Evolutionary conservation across 2,113 vertebrate genomes (phyloP), one percentile per base, ranked within the genome.

Genomic region (Cavia aperea): DNA sequence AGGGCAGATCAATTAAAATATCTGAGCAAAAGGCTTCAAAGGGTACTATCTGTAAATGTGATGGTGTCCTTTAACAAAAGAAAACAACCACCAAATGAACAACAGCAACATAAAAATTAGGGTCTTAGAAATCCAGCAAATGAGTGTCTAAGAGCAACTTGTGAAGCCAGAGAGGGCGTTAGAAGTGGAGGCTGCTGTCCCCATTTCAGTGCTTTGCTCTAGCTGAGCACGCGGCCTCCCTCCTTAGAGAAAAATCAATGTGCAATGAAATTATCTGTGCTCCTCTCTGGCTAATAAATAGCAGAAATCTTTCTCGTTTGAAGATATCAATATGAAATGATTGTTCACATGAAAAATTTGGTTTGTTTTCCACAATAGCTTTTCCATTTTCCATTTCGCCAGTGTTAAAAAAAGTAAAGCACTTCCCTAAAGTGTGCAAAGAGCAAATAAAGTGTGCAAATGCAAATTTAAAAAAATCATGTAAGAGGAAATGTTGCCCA

Each of bases 211-310:
- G 26, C 68, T 86, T 49, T 51, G 73, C 72, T 89, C 87, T 87
- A 87, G 78, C 93, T 89, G 85, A 89, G 66, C 91, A 62, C 86
- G 95, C 54, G 90, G 63, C 81, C 91, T 82, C 65, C 60, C 91
- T 93, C 63, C 39, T 79, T 33, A 60, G 89, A 94, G 73, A 91
- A 95, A 95, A 95, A 93, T 94, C 39, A 0, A 90, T 94, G 88
- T 15, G 12, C 66, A 88, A 73, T 91, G 77, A 84, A 95, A 94
- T 94, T 79, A 94, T 95, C 86, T 84, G 66, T 58, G 77, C 60
- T 89, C 60, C 62, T 94, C 89, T 86, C 82, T 95, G 73, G 65
- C 58, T 93, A 96, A 95, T 94, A 95, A 94, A 93, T 87, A 95
- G 88, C 66, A 95, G 78, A 96, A 81, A 94, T 91, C 82, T 72